These are phyloP conservation scores for Drosophila truncata DNA, from an alignment of 1,140 invertebrate species.

Conservation along the genomic window DNA sequence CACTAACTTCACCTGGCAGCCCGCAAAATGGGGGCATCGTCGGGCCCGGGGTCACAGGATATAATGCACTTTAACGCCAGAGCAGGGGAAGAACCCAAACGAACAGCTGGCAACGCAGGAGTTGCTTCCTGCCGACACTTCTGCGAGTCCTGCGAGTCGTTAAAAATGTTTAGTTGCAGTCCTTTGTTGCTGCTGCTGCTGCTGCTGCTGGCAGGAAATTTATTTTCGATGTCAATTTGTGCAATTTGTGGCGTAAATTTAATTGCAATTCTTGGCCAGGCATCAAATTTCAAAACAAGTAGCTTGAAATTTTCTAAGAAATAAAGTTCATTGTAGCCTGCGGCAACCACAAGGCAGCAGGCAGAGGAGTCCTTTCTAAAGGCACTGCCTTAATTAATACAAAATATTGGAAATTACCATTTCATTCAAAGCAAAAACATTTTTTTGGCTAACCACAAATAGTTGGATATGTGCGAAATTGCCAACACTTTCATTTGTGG, in stretches of 20 bases:
- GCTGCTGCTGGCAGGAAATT: slow-evolving; percentile 37
- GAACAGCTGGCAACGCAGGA: slow-evolving; percentile 28
- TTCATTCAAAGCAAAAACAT: slow-evolving; percentile 13
- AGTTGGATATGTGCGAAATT: slow-evolving; percentile 24
- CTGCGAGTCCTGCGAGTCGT: slow-evolving; percentile 36
- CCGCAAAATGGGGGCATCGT: not conserved
- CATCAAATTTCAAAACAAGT: slow-evolving; percentile 31
- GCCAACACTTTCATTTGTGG: slow-evolving; percentile 66
- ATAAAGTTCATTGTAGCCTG: slow-evolving; percentile 11
- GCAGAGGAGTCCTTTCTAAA: not conserved
- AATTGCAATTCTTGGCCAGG: slow-evolving; percentile 31
- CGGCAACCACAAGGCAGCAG: slow-evolving; percentile 1
- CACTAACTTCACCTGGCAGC: slow-evolving; percentile 77
- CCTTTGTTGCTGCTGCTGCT: slow-evolving; percentile 16
- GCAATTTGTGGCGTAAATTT: slow-evolving; percentile 42
- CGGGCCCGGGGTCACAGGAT: slow-evolving; percentile 34
- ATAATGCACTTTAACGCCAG: slow-evolving; percentile 66
- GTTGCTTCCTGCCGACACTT: slow-evolving; percentile 18
- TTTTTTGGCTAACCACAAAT: slow-evolving; percentile 51
- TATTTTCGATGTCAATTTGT: slow-evolving; percentile 56
- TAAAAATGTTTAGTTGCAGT: slow-evolving; percentile 53
- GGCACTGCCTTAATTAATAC: slow-evolving; percentile 31
- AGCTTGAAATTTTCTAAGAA: not conserved
- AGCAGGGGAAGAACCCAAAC: slow-evolving; percentile 2
- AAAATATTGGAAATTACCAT: slow-evolving; percentile 28